These are phyloP conservation scores for Hyppa rectilinea DNA, from an alignment of 2,888 invertebrate genomes.

Conservation along the genomic window DNA sequence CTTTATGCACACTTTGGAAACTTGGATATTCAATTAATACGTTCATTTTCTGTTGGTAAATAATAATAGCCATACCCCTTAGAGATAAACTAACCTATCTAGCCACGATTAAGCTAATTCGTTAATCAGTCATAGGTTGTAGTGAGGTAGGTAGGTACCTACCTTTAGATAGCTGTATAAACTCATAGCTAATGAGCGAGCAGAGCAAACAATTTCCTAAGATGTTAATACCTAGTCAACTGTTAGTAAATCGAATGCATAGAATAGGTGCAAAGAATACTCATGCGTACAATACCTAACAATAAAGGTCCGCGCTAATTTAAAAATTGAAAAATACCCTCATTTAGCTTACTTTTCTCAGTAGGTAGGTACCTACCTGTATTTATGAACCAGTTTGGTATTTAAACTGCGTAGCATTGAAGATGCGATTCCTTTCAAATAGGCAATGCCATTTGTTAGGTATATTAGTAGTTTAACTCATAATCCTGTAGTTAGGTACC, in stretches of 20 bases:
- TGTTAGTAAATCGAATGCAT: constrained; percentile 6
- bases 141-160: not conserved
- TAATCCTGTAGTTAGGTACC: not conserved
- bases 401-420: not conserved
- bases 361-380: no score
- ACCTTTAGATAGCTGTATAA: not conserved
- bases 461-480: no score
- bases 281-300: no score
- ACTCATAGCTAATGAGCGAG: not conserved
- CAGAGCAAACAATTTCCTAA: constrained; percentile 16
- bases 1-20: constrained; percentile 23
- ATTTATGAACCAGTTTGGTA: no score
- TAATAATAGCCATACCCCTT: not conserved
- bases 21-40: constrained; percentile 15
- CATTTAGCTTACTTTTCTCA: not conserved
- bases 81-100: constrained; percentile 9
- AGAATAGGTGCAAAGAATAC: no score
- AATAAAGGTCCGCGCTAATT: no score
- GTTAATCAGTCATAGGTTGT: not conserved
- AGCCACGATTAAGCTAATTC: not conserved
- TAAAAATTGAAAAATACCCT: constrained; percentile 28
- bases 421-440: no score
- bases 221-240: constrained; percentile 14
- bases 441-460: no score
- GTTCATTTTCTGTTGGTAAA: constrained; percentile 6